Evolutionary conservation across 2,113 vertebrate species (phyloP).

Genomic region (Mobula hypostoma): DNA sequence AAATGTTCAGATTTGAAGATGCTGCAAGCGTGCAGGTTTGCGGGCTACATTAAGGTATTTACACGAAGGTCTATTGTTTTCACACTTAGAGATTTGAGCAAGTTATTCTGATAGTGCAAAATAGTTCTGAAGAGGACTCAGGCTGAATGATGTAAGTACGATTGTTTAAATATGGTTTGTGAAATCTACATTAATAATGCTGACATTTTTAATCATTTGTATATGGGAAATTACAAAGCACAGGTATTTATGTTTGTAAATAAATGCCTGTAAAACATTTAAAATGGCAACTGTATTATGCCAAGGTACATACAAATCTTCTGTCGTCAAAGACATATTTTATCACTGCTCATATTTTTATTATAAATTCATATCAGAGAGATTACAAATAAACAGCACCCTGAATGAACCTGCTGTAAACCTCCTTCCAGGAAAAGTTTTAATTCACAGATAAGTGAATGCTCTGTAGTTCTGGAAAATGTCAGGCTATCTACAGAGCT

Average conservation of each 20-base stretch:
- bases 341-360: background rate
- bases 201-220: background rate
- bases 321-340: background rate
- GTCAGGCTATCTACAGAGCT: background rate
- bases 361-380: background rate
- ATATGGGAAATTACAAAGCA: background rate
- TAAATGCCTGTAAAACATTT: background rate
- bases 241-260: no score
- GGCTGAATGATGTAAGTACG: no score
- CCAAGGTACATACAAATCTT: background rate
- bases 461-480: background rate
- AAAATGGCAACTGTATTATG: background rate
- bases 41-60: no score
- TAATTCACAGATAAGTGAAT: background rate
- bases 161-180: background rate
- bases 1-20: no score
- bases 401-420: background rate
- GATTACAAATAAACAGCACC: background rate
- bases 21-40: no score
- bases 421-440: background rate
- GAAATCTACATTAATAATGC: background rate
- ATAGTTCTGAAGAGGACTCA: no score
- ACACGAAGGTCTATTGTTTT: no score
- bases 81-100: no score
- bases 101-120: no score